Evolutionary conservation across 64 coral and sea anemone genomes (phyloP), one percentile per base, ranked within the genome.

Genomic region (Dendrophyllia cribrosa): DNA sequence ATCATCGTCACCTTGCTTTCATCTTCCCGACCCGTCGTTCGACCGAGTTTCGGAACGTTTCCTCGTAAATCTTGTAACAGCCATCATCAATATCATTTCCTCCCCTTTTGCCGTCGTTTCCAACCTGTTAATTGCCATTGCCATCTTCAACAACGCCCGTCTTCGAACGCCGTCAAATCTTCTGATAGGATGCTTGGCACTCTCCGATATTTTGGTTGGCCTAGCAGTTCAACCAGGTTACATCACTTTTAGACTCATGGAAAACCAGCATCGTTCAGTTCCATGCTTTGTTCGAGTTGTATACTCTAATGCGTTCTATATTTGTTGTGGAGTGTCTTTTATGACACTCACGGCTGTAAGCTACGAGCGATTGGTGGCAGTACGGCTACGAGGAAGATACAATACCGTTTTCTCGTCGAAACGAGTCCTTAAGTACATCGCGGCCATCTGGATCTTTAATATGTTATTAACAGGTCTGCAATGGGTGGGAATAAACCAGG

Each of bases 301-400:
- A 0, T 92, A 92, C 64, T 75, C 81, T 20, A 86, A 82, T 55
- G 85, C 70, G 8, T 92, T 92, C 14, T 92, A 76, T 46, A 66
- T 92, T 20, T 92, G 81, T 44, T 86, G 76, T 16, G 90, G 90
- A 15, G 82, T 92, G 63, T 86, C 90, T 19, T 86, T 86, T 76
- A 92, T 92, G 90, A 92, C 90, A 15, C 55, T 92, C 14, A 76
- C 69, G 46, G 59, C 90, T 25, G 85, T 92, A 6, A 86, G 66
- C 24, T 92, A 74, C 46, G 81, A 92, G 58, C 83, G 80, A 51
- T 92, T 86, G 9, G 66, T 92, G 55, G 70, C 90, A 21, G 25
- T 92, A 4, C 74, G 53, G 16, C 59, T 92, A 16, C 59, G 76
- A 12, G 80, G 66, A 25, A 86, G 81, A n/a, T 92, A 92, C 82